Percentiles rank a stretch among this genome's conserved stretches.
Conservation (phyloP, 2,888 invertebrate genomes). For the Nebria brevicollis region DNA sequence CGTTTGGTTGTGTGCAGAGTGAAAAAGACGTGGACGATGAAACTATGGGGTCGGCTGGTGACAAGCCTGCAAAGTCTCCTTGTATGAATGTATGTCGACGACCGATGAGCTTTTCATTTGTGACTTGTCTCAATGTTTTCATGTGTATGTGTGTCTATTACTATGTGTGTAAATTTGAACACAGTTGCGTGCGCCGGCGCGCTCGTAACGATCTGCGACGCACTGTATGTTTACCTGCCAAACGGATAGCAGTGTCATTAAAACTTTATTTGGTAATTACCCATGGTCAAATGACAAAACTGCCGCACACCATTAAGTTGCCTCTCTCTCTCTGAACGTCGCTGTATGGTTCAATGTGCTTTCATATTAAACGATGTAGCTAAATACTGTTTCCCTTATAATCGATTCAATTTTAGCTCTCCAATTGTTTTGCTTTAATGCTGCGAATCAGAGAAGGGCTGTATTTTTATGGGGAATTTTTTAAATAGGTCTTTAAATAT, state of each 20-base stretch:
- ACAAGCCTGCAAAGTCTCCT: neutral
- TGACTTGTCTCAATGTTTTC: neutral
- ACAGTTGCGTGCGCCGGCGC: neutral
- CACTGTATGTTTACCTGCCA: constrained; percentile 41
- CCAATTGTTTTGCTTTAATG: no score
- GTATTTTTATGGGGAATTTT: no score
- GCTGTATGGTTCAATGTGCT: no score
- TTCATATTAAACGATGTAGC: no score
- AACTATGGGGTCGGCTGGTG: neutral
- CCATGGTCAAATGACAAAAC: constrained; percentile 40
- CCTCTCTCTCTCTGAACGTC: no score
- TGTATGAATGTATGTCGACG: constrained; percentile 1
- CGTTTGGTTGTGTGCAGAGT: neutral
- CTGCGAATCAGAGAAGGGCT: no score
- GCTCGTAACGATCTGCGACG: constrained; percentile 37
- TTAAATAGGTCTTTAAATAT: no score
- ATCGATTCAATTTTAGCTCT: no score
- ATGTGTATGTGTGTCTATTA: neutral
- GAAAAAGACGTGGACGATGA: neutral
- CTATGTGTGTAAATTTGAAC: neutral
- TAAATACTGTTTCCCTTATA: no score
- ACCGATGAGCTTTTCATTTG: constrained; percentile 36
- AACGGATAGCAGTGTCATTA: constrained; percentile 42
- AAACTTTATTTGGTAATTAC: constrained; percentile 45
- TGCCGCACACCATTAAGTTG: constrained; percentile 13